phyloP scores from a whole-genome alignment of 2,888 invertebrate genomes.

The Rhaphigaster nebulosa region DNA sequence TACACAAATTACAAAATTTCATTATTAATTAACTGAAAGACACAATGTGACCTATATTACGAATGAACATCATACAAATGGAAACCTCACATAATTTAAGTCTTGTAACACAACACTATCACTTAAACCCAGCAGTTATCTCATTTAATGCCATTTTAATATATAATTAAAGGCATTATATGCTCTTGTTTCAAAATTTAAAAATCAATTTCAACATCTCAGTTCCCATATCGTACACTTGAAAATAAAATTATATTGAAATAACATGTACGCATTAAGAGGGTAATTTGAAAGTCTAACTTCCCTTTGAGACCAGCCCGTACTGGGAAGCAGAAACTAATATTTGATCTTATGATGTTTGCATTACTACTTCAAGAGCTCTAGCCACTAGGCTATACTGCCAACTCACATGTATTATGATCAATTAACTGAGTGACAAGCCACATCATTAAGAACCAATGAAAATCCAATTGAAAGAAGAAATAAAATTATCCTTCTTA shows the following conservation, averaged over 20 bases:
- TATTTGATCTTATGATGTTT: too few species aligned
- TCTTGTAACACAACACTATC: slow-evolving; percentile 11
- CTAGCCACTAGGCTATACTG: too few species aligned
- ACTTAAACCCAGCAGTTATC: background rate
- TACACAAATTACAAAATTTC: slow-evolving; percentile 28
- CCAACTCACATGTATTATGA: too few species aligned
- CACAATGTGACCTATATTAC: slow-evolving; percentile 8
- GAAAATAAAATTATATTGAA: background rate
- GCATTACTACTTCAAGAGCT: too few species aligned
- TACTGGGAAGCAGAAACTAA: too few species aligned
- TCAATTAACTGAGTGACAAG: too few species aligned
- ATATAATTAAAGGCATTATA: background rate
- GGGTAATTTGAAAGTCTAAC: background rate
- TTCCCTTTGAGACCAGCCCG: background rate
- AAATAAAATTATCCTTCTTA: too few species aligned
- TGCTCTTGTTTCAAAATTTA: background rate
- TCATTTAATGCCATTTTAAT: background rate
- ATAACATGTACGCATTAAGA: background rate
- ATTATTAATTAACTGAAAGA: slow-evolving; percentile 4
- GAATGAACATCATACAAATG: slow-evolving; percentile 34
- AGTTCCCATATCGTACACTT: background rate
- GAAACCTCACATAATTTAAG: slow-evolving; percentile 31
- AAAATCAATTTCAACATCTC: background rate
- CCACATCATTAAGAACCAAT: too few species aligned
- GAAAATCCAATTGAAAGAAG: too few species aligned